A percentile compares a stretch with the other conserved stretches of the same genome.
These are phyloP conservation scores for Apostichopus californicus DNA, from an alignment of 35 echinoderm and acorn worm species.

Conservation along the genomic window DNA sequence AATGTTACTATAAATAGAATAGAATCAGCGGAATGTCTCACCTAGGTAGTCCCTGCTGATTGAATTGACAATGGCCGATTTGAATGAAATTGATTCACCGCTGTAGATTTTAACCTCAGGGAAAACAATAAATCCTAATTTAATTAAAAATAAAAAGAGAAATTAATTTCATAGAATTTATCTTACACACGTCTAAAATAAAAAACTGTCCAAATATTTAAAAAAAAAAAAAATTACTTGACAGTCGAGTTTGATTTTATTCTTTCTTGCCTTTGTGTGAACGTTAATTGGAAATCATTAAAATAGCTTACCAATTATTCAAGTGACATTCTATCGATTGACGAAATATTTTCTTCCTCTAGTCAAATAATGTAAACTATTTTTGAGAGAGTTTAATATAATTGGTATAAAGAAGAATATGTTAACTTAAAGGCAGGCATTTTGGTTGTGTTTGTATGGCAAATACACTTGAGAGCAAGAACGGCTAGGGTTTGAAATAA, in stretches of 20 bases:
- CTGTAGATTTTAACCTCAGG: neutral
- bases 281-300: neutral
- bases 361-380: neutral
- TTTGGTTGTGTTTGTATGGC: too few species aligned
- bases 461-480: too few species aligned
- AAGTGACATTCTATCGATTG: neutral
- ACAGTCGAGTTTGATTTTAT: neutral
- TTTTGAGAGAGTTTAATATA: neutral
- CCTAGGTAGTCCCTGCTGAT: neutral
- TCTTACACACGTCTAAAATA: neutral
- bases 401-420: too few species aligned
- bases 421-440: too few species aligned
- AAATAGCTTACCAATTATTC: neutral
- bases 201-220: neutral
- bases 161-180: slow-evolving; percentile 2
- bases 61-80: neutral
- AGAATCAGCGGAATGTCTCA: neutral
- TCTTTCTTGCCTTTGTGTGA: too few species aligned
- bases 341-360: neutral
- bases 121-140: neutral
- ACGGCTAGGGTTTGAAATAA: too few species aligned
- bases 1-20: too few species aligned
- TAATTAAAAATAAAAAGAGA: neutral
- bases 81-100: neutral
- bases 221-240: neutral